Percentiles rank a stretch among this genome's conserved stretches.
Evolutionary conservation across 92 coral and sea anemone species (phyloP).

Genomic region (Micromussa lordhowensis): DNA sequence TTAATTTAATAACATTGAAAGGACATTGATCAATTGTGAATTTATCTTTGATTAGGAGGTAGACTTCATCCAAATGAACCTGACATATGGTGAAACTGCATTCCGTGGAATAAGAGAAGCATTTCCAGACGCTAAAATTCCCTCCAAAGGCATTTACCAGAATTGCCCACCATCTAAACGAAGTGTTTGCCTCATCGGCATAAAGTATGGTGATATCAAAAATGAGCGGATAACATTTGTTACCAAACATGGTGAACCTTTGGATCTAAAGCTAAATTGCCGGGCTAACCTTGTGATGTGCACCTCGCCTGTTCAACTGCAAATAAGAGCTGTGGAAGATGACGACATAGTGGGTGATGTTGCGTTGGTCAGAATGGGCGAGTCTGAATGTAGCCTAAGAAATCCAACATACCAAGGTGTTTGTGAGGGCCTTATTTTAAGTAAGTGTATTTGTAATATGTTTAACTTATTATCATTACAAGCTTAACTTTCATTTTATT

Average conservation of each 20-base stretch:
- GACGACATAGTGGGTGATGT: constrained; percentile 9
- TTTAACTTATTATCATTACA: not conserved
- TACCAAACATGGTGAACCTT: not conserved
- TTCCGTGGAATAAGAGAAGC: too few relatives aligned
- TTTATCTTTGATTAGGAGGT: too few relatives aligned
- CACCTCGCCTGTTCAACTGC: not conserved
- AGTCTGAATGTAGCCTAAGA: not conserved
- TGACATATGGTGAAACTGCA: too few relatives aligned
- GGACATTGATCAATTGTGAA: too few relatives aligned
- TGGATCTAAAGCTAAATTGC: constrained; percentile 7
- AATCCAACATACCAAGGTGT: not conserved
- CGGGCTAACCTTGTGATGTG: not conserved
- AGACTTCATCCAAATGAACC: too few relatives aligned
- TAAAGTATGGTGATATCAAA: not conserved
- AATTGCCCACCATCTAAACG: not conserved
- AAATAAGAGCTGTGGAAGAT: not conserved
- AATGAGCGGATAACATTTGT: not conserved
- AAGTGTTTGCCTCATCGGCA: not conserved
- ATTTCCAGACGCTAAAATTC: too few relatives aligned
- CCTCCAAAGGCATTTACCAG: too few relatives aligned
- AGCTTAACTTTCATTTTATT: not conserved
- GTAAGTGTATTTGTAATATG: constrained; percentile 8
- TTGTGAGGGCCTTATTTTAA: constrained; percentile 24
- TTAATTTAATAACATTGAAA: too few relatives aligned
- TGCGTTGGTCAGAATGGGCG: not conserved